Conservation (phyloP, 2,888 invertebrate species). For the Polydrusus tereticollis region DNA sequence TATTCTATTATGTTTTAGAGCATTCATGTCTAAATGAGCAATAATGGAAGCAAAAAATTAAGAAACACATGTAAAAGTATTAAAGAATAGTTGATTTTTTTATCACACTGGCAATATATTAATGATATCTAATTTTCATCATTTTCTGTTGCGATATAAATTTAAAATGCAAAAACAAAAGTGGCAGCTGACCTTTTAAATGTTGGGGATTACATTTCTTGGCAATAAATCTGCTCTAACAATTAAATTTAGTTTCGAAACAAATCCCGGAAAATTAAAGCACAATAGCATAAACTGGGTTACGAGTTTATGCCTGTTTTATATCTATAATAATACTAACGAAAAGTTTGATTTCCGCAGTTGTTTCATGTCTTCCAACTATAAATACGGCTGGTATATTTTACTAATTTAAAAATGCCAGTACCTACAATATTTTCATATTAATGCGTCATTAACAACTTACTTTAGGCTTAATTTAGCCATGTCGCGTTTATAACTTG, state of each 20-base stretch:
- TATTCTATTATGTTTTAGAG: too few relatives aligned
- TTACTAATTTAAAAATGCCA: too few relatives aligned
- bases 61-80: too few relatives aligned
- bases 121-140: too few relatives aligned
- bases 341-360: constrained; percentile 7
- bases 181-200: not conserved
- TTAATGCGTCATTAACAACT: too few relatives aligned
- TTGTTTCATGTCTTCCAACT: not conserved
- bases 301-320: constrained; percentile 17
- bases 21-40: too few relatives aligned
- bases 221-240: not conserved
- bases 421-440: not conserved
- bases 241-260: constrained; percentile 12
- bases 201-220: not conserved
- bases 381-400: not conserved
- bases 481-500: too few relatives aligned
- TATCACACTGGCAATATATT: too few relatives aligned
- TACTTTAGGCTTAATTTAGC: too few relatives aligned
- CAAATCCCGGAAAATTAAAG: not conserved
- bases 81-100: too few relatives aligned
- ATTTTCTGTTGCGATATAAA: not conserved
- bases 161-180: not conserved
- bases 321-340: constrained; percentile 11
- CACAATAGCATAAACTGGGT: constrained; percentile 10
- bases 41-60: too few relatives aligned